phyloP scores from a whole-genome alignment of 2,797 vertebrate species.

The Anabas testudineus region DNA sequence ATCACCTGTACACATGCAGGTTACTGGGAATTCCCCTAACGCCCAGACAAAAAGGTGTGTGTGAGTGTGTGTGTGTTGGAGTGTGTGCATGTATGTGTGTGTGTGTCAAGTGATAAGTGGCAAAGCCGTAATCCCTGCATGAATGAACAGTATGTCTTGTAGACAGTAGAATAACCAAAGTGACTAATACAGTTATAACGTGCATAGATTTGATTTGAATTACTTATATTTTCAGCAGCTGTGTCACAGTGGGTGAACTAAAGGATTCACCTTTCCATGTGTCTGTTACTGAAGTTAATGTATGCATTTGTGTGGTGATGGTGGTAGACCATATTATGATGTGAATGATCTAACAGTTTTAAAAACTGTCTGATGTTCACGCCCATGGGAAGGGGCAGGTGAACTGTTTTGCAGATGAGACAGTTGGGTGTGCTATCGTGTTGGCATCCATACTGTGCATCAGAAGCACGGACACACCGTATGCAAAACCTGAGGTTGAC shows the following conservation, averaged over 20 bases:
- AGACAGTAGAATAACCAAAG: background rate
- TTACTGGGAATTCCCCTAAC: constrained; percentile 73
- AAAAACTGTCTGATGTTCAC: constrained; percentile 37
- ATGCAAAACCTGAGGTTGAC: constrained; percentile 80
- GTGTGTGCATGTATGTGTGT: constrained; percentile 26
- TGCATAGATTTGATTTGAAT: background rate
- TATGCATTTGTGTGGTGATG: background rate
- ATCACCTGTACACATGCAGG: constrained; percentile 74
- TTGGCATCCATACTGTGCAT: constrained; percentile 16
- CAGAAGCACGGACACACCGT: constrained; percentile 29
- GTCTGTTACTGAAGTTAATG: background rate
- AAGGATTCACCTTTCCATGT: background rate
- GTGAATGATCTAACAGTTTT: constrained; percentile 32
- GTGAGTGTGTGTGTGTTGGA: constrained; percentile 25
- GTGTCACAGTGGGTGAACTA: background rate
- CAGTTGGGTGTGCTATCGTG: constrained; percentile 52
- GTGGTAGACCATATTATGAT: background rate
- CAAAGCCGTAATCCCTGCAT: constrained; percentile 4
- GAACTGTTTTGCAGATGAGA: constrained; percentile 57
- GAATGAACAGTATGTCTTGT: constrained; percentile 21
- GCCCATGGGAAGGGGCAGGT: constrained; percentile 48
- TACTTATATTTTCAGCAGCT: background rate
- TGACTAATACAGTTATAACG: background rate
- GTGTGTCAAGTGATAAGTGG: constrained; percentile 37
- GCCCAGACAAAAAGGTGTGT: constrained; percentile 34